Evolutionary conservation across 2,888 invertebrate genomes (phyloP), one percentile per base, ranked within the genome.

Genomic region (Caradrina clavipalpis): DNA sequence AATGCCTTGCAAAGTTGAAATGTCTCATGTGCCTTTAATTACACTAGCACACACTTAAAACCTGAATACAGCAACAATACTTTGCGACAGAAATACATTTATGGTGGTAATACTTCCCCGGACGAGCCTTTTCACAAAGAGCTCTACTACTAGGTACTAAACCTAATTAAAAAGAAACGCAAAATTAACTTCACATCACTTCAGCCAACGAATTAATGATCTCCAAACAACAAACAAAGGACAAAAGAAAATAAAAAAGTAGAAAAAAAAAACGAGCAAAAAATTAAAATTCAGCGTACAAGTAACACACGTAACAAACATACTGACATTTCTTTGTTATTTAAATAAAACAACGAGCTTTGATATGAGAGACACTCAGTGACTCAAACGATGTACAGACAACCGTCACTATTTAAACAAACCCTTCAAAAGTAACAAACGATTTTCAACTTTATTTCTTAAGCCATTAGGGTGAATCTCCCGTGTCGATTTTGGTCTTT

Each of bases 251-350:
- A 51, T n/a, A 80, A 81, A 75, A 76, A 76, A 58, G 35, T 56
- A 50, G 64, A 47, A 60, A 61, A 49, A 85, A 82, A 66, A 85
- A 82, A 66, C 69, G 69, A 21, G 22, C 13, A 54, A 61, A 55
- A 71, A 78, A 82, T 82, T 82, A 59, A 76, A 88, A 88, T 86
- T 88, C 83, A 85, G 71, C 85, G 71, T 83, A 76, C 70, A 83
- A 80, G 81, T 78, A 66, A 75, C 81, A 76, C 70, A 82, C 80
- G 77, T 73, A 58, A 68, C 74, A 76, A 80, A 74, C 78, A 81
- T 71, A 65, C 75, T 70, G 77, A 76, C 65, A 80, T 83, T 85
- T 88, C 86, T 89, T 88, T 89, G 85, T 85, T 80, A 83, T 88
- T 84, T 85, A 80, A 87, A 45, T 45, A 45, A 89, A 88, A 86